phyloP scores from a whole-genome alignment of 2,113 vertebrate species.

The Pachycephala philippinensis region DNA sequence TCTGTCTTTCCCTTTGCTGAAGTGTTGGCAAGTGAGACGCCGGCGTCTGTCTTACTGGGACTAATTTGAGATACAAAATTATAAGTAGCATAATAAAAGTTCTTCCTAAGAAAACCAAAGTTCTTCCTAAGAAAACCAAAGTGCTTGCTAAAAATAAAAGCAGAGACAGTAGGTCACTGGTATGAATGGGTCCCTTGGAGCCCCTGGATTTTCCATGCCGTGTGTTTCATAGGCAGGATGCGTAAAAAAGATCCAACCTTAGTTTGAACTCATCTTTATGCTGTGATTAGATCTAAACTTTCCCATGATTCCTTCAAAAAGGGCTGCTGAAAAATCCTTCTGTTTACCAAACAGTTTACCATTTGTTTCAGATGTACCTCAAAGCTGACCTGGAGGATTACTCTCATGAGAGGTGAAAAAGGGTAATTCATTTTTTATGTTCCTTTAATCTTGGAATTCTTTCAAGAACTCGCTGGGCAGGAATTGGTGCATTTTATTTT shows the following conservation, averaged over 20 bases:
- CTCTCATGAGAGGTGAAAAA: constrained; percentile 40
- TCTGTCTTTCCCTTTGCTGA: background rate
- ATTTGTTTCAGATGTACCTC: constrained; percentile 60
- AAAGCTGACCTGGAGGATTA: constrained; percentile 49
- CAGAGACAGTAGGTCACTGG: background rate
- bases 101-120: background rate
- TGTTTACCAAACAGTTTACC: constrained; percentile 55
- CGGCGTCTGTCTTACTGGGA: background rate
- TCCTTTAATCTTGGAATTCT: constrained; percentile 50
- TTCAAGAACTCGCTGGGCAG: background rate
- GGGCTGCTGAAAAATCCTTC: constrained; percentile 32
- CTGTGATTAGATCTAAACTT: constrained; percentile 44
- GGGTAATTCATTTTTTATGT: constrained; percentile 59
- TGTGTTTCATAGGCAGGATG: background rate
- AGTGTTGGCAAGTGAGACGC: background rate
- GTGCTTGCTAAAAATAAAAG: background rate
- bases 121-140: background rate
- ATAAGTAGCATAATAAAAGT: background rate
- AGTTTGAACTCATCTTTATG: constrained; percentile 48
- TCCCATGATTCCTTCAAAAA: constrained; percentile 24
- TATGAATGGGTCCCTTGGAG: background rate
- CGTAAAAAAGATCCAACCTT: constrained; percentile 32
- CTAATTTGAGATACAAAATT: background rate
- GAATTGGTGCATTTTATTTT: background rate
- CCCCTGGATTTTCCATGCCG: background rate